Evolutionary conservation across 1,140 invertebrate genomes (phyloP).

Genomic region (Drosophila sulfurigaster): DNA sequence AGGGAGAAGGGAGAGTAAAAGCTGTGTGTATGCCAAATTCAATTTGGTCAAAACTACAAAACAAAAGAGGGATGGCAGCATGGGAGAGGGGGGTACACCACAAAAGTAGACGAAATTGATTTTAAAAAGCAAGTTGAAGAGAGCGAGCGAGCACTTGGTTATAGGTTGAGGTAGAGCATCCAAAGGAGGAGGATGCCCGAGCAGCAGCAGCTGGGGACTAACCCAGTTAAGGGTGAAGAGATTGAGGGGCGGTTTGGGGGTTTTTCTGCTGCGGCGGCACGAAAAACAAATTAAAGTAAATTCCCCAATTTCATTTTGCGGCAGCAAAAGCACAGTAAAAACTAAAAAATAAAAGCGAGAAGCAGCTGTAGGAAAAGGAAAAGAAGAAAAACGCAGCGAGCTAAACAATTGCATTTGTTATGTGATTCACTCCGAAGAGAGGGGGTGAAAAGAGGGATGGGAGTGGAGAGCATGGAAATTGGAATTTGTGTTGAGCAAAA

Average conservation of each 20-base stretch:
- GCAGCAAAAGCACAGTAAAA: conserved; percentile 63
- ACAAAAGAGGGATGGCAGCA: conserved; percentile 40
- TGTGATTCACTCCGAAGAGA: conserved; percentile 16
- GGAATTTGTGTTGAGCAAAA: conserved; percentile 17
- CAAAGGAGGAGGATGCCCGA: not conserved
- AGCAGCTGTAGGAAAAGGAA: conserved; percentile 31
- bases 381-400: conserved; percentile 64
- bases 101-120: conserved; percentile 81
- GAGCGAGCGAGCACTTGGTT: conserved; percentile 8
- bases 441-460: not conserved
- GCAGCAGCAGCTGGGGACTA: not conserved
- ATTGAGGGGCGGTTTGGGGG: not conserved
- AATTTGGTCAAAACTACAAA: conserved; percentile 77
- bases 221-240: not conserved
- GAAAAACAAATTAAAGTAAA: conserved; percentile 83
- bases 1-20: conserved; percentile 10
- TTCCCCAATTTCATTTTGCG: conserved; percentile 81
- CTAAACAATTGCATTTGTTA: conserved; percentile 77
- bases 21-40: conserved; percentile 72
- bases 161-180: conserved; percentile 5
- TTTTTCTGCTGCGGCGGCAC: conserved; percentile 63
- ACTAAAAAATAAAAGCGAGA: conserved; percentile 28
- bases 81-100: conserved; percentile 9
- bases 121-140: conserved; percentile 68
- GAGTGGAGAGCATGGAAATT: conserved; percentile 8